A percentile compares a stretch with the other conserved stretches of the same genome.
Conservation (phyloP, 2,888 invertebrate species). For the Trachelus troglodyta region DNA sequence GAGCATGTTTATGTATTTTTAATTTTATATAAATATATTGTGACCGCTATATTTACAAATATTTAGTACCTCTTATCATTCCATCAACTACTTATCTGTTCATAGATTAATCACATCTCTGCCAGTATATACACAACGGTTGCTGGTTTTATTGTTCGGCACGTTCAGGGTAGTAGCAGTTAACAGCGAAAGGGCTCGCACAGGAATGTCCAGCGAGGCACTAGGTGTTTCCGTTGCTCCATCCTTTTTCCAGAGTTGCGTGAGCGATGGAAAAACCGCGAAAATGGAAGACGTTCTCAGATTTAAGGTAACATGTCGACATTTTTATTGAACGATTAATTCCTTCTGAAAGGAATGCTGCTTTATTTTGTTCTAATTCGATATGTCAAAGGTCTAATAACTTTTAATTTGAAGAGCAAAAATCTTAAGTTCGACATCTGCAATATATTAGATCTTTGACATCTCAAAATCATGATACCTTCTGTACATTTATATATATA, state of each 20-base stretch:
- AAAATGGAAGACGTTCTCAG: conserved; percentile 96
- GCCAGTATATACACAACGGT: conserved; percentile 90
- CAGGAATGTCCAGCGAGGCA: conserved; percentile 96
- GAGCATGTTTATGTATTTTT: conserved; percentile 48
- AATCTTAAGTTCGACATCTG: too few species aligned
- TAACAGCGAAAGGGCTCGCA: conserved; percentile 88
- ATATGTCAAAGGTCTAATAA: too few species aligned
- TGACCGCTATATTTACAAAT: background rate
- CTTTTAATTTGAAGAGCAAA: too few species aligned
- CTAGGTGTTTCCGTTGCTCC: conserved; percentile 95
- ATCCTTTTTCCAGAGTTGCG: conserved; percentile 96
- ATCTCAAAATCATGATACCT: too few species aligned
- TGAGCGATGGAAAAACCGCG: conserved; percentile 93
- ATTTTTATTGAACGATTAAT: background rate
- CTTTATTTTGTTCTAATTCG: too few species aligned
- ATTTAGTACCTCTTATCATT: conserved; percentile 21
- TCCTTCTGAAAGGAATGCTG: background rate
- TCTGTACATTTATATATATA: background rate
- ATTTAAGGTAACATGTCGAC: conserved; percentile 78
- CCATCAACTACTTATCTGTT: conserved; percentile 19
- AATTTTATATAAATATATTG: background rate
- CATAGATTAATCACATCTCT: conserved; percentile 87
- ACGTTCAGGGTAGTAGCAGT: conserved; percentile 96
- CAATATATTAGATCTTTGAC: too few species aligned
- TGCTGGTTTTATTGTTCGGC: conserved; percentile 94